phyloP scores from a whole-genome alignment of 2,888 invertebrate species.

The Euspilapteryx auroguttella region DNA sequence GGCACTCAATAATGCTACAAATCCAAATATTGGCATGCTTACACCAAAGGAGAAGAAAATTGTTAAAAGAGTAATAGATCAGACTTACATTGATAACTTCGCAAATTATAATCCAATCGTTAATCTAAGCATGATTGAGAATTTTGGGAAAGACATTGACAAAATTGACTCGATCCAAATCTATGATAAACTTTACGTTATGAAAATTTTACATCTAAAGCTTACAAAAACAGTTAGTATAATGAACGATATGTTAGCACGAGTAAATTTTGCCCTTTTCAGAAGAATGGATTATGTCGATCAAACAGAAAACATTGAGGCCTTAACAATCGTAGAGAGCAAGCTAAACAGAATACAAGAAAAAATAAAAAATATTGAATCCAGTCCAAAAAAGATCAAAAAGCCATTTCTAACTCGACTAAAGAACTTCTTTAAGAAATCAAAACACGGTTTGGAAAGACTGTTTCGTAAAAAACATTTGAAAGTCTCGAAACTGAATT shows the following conservation, averaged over 20 bases:
- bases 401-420: too few species aligned
- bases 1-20: conserved; percentile 16
- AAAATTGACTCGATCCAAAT: conserved; percentile 12
- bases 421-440: too few species aligned
- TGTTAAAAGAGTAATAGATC: conserved; percentile 20
- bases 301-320: too few species aligned
- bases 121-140: conserved; percentile 19
- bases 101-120: conserved; percentile 18
- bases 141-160: conserved; percentile 17
- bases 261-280: conserved; percentile 17
- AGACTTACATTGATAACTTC: conserved; percentile 10
- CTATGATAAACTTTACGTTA: conserved; percentile 15
- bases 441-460: too few species aligned
- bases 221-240: conserved; percentile 21
- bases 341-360: too few species aligned
- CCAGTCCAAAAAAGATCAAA: too few species aligned
- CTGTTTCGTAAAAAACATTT: too few species aligned
- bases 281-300: conserved; percentile 19
- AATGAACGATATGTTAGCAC: conserved; percentile 18
- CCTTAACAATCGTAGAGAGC: too few species aligned
- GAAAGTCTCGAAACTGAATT: too few species aligned
- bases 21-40: conserved; percentile 15
- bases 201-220: conserved; percentile 24
- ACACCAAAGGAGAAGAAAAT: conserved; percentile 17
- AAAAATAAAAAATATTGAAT: too few species aligned